Base-by-base conservation (phyloP, 2,888 invertebrate genomes). In the Neocrepidodera transversa region DNA sequence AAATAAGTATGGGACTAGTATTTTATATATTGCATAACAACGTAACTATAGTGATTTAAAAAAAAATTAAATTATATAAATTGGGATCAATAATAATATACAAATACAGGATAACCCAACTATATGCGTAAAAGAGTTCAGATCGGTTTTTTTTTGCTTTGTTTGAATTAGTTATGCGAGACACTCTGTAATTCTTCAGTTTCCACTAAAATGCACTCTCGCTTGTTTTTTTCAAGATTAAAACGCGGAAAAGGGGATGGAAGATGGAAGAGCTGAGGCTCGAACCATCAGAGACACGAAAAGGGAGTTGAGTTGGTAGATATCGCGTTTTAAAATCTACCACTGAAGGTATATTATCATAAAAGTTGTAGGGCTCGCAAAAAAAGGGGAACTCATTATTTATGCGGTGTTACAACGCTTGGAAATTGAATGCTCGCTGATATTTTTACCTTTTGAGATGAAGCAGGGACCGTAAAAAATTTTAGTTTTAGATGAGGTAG, bases 221-320 rank as follows among this genome's bases (percentile, higher is more conserved):
- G 20, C 40, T 32, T 52, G 47, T 52, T 58, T 52, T 58, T 59
- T 50, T 38, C 20, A 7, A 50, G 49, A 58, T 58, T 58, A 58
- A 49, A 58, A 53, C 38, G 53, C 58, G 48, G 42, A 30, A 49
- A 58, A 58, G 18, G 14, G n/a, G 23, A 13, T 2, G 38, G 13
- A 45, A 26, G 28, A 30, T 30, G 32, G 30, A 20, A 40, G 10
- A 17, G 50, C 50, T 8, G 11, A 5, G 23, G 20, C 28, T 48
- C 30, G 11, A 30, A 17, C 8, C 10, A n/a, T n/a, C n/a, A n/a
- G n/a, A n/a, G n/a, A n/a, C n/a, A n/a, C n/a, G n/a, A n/a, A n/a
- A n/a, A n/a, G n/a, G 13, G 17, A 30, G 40, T n/a, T n/a, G 26
- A 7, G 13, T 26, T 2, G 23, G 49, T 11, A 30, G 18, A n/a